phyloP scores from a whole-genome alignment of 2,113 vertebrate species.

The Entomyzon cyanotis region DNA sequence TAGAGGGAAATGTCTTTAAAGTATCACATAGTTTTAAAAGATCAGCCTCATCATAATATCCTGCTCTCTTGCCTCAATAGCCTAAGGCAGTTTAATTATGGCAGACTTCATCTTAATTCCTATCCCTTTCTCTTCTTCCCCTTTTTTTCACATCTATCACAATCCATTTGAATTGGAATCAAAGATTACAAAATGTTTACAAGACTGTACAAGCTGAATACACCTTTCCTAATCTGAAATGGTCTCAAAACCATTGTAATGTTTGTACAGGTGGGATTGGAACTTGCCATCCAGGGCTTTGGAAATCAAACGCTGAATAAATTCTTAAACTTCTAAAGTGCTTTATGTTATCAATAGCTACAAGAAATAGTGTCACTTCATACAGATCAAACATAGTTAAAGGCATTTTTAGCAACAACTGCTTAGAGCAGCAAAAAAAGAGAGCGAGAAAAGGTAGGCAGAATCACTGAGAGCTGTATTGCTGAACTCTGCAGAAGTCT shows the following conservation, averaged over 20 bases:
- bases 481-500: conserved; percentile 81
- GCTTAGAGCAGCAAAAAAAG: conserved; percentile 72
- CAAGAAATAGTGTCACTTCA: conserved; percentile 46
- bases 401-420: conserved; percentile 68
- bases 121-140: neutral
- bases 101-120: conserved; percentile 21
- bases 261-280: conserved; percentile 40
- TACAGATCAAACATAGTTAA: conserved; percentile 64
- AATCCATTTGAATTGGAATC: conserved; percentile 21
- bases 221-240: conserved; percentile 31
- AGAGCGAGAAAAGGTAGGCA: conserved; percentile 49
- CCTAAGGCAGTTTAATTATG: conserved; percentile 47
- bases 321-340: conserved; percentile 56
- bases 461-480: conserved; percentile 60
- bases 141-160: neutral
- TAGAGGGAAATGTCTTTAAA: neutral
- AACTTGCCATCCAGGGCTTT: neutral
- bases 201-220: conserved; percentile 38
- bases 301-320: conserved; percentile 31
- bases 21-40: conserved; percentile 18
- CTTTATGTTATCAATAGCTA: conserved; percentile 57
- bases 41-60: conserved; percentile 34
- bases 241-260: conserved; percentile 18
- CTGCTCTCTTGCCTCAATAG: neutral
- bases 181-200: conserved; percentile 50